These are phyloP conservation scores for Tringa solitaria DNA, from an alignment of 2,113 vertebrate genomes.

Conservation along the genomic window DNA sequence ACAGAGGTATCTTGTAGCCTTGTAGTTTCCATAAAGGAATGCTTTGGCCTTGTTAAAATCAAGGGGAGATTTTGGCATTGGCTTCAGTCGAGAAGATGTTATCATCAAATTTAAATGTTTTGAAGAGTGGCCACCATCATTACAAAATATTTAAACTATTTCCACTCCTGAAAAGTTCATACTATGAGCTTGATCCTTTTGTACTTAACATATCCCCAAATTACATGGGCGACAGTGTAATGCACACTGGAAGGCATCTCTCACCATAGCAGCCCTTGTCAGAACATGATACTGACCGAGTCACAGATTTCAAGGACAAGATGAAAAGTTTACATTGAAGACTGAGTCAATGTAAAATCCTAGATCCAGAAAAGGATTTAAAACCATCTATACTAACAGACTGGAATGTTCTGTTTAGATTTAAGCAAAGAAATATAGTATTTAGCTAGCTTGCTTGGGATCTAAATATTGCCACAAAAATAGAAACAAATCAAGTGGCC, in stretches of 20 bases:
- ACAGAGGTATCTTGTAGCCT: neutral
- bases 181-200: neutral
- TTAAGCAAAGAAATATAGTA: neutral
- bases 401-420: neutral
- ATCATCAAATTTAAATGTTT: neutral
- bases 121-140: neutral
- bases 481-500: neutral
- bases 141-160: neutral
- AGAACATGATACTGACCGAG: neutral
- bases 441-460: neutral
- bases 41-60: neutral
- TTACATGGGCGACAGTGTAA: neutral
- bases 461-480: neutral
- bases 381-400: neutral
- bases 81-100: neutral
- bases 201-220: neutral
- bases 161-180: neutral
- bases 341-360: neutral
- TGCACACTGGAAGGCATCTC: neutral
- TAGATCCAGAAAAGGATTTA: neutral
- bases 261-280: neutral
- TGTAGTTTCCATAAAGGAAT: neutral
- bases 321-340: neutral
- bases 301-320: neutral
- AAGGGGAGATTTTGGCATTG: neutral